A percentile compares a stretch with the other conserved stretches of the same genome.
Evolutionary conservation across 2,797 vertebrate genomes (phyloP).

Genomic region (Chromobotia macracanthus): DNA sequence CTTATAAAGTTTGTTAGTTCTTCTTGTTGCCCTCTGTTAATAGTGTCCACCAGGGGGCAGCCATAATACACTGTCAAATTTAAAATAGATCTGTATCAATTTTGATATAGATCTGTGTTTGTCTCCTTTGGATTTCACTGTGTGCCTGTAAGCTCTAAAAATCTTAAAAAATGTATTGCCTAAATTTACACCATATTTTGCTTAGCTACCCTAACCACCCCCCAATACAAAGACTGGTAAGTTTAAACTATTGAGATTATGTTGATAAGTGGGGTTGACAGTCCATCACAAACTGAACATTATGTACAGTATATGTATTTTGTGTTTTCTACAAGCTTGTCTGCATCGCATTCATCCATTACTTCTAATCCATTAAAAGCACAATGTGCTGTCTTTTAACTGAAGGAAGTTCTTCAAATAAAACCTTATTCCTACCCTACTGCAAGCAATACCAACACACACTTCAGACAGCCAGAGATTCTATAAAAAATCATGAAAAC

Average conservation of each 20-base stretch:
- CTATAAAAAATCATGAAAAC: background rate
- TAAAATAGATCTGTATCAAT: background rate
- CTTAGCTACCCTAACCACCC: too few species aligned
- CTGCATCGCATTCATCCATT: background rate
- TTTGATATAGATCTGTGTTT: background rate
- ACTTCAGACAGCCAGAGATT: background rate
- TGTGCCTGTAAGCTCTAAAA: background rate
- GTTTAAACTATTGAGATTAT: background rate
- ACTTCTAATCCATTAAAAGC: background rate
- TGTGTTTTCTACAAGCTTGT: background rate
- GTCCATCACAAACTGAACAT: background rate
- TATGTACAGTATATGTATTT: background rate
- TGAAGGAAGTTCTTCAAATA: background rate
- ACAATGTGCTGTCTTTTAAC: background rate
- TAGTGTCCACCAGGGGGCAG: slow-evolving; percentile 75
- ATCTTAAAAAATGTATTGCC: slow-evolving; percentile 9
- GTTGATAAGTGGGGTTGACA: background rate
- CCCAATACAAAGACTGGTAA: too few species aligned
- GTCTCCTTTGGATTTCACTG: background rate
- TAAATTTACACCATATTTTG: too few species aligned
- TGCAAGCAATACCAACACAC: background rate
- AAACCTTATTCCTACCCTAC: background rate
- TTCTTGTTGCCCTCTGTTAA: slow-evolving; percentile 16
- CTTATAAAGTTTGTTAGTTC: background rate
- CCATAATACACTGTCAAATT: slow-evolving; percentile 44